Base-by-base conservation (phyloP, 2,113 vertebrate species). In the Circaetus cinerascens region DNA sequence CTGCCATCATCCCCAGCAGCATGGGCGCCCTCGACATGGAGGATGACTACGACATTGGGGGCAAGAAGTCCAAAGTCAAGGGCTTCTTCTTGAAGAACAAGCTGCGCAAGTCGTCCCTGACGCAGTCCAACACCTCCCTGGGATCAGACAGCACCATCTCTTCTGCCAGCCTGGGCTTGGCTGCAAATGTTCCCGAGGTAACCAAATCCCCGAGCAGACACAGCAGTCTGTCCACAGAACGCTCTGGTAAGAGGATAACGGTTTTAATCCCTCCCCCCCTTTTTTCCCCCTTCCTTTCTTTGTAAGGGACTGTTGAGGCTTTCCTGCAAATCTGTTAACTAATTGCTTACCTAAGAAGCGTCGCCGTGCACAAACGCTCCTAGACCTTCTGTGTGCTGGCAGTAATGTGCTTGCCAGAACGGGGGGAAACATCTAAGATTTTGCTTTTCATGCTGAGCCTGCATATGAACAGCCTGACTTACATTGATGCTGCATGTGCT, bases 121-220 rank as follows among this genome's bases (percentile, higher is more conserved):
- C 98, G 0, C 99, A 99, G 27, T 99, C 99, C 95, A 99, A 98
- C 97, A 99, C 99, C 1, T 99, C 99, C 0, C 98, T 99, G 92
- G 99, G 99, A 17, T 99, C 99, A 0, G 99, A 99, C 98, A 99
- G 99, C 98, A 99, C 99, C 80, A 93, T 99, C 95, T 99, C 99
- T 8, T 99, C 99, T 0, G 98, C 99, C 14, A 98, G 99, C 86
- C 98, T 99, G 14, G 98, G 99, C 36, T 98, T 99, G 30, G 99
- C 98, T 0, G 94, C 98, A 1, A 98, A 97, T 9, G 98, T 98
- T 19, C 98, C 98, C 0, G 98, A 99, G 92, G 97, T 97, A 4
- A 97, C 98, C 69, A 98, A 98, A 93, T 41, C 99, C 79, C 94
- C 99, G 12, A 93, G 98, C 98, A 98, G 99, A 84, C 98, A 98